Conservation (phyloP, 2,113 vertebrate genomes). For the Seriola aureovittata region DNA sequence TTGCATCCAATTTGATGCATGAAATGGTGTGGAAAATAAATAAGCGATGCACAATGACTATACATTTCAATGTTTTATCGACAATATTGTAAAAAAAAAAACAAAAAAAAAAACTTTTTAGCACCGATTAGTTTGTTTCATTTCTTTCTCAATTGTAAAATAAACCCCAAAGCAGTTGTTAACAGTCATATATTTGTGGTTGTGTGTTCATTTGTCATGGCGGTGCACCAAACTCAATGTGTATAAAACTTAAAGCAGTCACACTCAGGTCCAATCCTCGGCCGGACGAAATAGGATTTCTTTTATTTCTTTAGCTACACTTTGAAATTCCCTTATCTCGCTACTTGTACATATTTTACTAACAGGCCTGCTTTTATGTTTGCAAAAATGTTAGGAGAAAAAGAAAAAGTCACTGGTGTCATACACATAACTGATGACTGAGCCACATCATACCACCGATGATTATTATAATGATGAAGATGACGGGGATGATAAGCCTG, state of each 20-base stretch:
- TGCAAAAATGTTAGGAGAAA: constrained; percentile 24
- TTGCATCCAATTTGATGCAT: constrained; percentile 96
- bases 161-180: constrained; percentile 98
- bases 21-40: constrained; percentile 95
- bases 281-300: constrained; percentile 46
- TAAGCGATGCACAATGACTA: constrained; percentile 98
- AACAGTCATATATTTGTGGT: constrained; percentile 87
- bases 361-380: constrained; percentile 51
- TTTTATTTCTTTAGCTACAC: constrained; percentile 13
- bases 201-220: constrained; percentile 83
- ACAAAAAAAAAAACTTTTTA: constrained; percentile 77
- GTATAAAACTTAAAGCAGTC: constrained; percentile 54
- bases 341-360: neutral
- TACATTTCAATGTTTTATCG: constrained; percentile 98
- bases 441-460: constrained; percentile 68
- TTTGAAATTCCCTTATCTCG: neutral
- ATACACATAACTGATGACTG: constrained; percentile 77
- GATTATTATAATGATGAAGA: constrained; percentile 75
- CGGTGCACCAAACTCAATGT: constrained; percentile 39
- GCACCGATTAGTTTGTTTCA: constrained; percentile 93
- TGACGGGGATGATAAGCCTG: constrained; percentile 72
- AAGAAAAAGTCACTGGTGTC: constrained; percentile 62
- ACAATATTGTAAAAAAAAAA: constrained; percentile 92
- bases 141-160: constrained; percentile 97
- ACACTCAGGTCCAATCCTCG: constrained; percentile 37